Evolutionary conservation across 2,113 vertebrate genomes (phyloP), one percentile per base, ranked within the genome.

Genomic region (Cephalopholis sonnerati): DNA sequence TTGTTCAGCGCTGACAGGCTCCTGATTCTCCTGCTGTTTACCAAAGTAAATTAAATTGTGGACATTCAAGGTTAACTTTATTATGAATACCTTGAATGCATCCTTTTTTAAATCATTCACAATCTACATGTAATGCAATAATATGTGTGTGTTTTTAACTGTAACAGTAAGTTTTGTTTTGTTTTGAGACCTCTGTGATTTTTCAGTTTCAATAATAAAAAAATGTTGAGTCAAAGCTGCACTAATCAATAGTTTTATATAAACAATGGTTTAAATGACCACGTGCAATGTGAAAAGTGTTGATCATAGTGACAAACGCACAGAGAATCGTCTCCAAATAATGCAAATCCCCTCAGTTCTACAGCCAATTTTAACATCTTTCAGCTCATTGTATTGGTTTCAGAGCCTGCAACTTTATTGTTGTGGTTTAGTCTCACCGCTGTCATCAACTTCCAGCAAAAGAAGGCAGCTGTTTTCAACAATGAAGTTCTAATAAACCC

Each of bases 1-100:
- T 94, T 1, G 88, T 93, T 55, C 93, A 93, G 81, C 0, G 1
- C 32, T 85, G 74, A 85, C 11, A 17, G 20, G 0, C 22, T 74
- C 53, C 44, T 16, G 1, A 61, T 63, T 6, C n/a, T 50, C 22
- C 22, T 36, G 24, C 8, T 3, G 7, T 50, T 74, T 13, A 54
- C 51, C 53, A 7, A 55, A 25, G 11, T 29, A 46, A 58, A 69
- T 46, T 11, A 22, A 41, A 44, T 32, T 48, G 32, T 59, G 10
- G 36, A 24, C 9, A 51, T 65, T 75, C 7, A 41, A 48, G 5
- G 3, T 29, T 32, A 7, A 41, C 41, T 44, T 44, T 44, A 24
- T 5, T 7, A 18, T 50, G 29, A 48, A 48, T 64, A 12, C 22
- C 18, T 2, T 24, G 16, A 20, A 66, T 36, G 4, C 25, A 53